Conservation (phyloP, 2,113 vertebrate genomes). For the Lethenteron camtschaticum region DNA sequence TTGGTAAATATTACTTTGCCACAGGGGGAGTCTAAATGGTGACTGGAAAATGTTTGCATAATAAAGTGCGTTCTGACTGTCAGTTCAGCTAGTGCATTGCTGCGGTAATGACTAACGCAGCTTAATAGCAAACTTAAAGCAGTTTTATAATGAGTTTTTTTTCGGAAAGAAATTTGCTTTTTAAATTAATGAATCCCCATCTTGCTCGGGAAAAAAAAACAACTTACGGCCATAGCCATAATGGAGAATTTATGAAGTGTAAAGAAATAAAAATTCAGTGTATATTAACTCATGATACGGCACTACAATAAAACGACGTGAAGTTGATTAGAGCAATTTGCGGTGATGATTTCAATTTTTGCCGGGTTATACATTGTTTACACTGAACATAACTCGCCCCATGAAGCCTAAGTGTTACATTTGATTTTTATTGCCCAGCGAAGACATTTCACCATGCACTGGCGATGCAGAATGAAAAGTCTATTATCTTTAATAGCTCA, state of each 20-base stretch:
- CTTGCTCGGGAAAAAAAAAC: background rate
- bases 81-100: background rate
- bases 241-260: conserved; percentile 6
- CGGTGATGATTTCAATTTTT: conserved; percentile 5
- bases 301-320: conserved; percentile 4
- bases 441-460: conserved; percentile 5
- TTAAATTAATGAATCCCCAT: conserved; percentile 3
- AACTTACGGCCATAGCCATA: conserved; percentile 5
- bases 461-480: background rate
- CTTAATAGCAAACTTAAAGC: conserved; percentile 3
- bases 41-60: conserved; percentile 1
- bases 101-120: background rate
- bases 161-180: conserved; percentile 3
- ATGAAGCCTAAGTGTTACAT: conserved; percentile 3
- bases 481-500: conserved; percentile 3
- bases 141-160: conserved; percentile 6
- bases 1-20: background rate
- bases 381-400: conserved; percentile 1
- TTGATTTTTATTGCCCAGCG: conserved; percentile 3
- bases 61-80: background rate
- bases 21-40: background rate
- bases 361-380: conserved; percentile 6
- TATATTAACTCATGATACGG: conserved; percentile 1
- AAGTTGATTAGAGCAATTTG: conserved; percentile 6
- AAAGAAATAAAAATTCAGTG: conserved; percentile 4